Base-by-base conservation (phyloP, 2,888 invertebrate genomes). In the Drosophila rubida region DNA sequence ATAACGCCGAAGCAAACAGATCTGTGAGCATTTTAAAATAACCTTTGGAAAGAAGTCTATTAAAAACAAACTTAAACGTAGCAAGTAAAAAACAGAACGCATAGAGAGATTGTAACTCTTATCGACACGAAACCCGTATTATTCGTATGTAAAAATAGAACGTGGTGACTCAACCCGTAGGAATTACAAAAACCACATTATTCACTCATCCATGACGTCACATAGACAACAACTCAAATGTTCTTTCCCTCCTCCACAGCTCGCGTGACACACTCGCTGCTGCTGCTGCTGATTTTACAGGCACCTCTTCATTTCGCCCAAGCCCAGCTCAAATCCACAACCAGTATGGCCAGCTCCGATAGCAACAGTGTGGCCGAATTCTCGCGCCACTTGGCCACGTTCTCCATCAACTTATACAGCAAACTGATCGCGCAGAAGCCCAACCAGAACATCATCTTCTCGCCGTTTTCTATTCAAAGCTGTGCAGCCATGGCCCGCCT, bases 391-490 rank as follows among this genome's bases (percentile, higher is more conserved):
- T 53, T 84, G 60, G 74, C 79, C 27, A 63, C 68, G 13, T 84
- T 84, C 57, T 78, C 83, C 22, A 60, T 79, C 35, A 79, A 79
- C 5, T 25, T 88, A 37, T 87, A 81, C 30, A 59, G 60, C 19
- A 71, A 79, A 27, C 64, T 85, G 88, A 23, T 57, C 19, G 32
- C 63, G 1, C 44, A 54, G 92, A 39, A 92, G 22, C 93, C 94
- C 2, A 82, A 92, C 1, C 93, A 93, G 35, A 96, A 96, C 91
- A 92, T 96, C 51, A 92, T 96, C 8, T 89, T 96, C 53, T 97
- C 96, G 0, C 96, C 97, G 0, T 92, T 96, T 59, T 96, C 96
- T 11, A 91, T 96, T 65, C 96, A 96, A 90, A 90, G 96, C 64
- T 94, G 95, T 0, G 90, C 96, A 46, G 94, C 95, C 0, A 93